phyloP scores from a whole-genome alignment of 1,140 invertebrate species.

The Cherax quadricarinatus region DNA sequence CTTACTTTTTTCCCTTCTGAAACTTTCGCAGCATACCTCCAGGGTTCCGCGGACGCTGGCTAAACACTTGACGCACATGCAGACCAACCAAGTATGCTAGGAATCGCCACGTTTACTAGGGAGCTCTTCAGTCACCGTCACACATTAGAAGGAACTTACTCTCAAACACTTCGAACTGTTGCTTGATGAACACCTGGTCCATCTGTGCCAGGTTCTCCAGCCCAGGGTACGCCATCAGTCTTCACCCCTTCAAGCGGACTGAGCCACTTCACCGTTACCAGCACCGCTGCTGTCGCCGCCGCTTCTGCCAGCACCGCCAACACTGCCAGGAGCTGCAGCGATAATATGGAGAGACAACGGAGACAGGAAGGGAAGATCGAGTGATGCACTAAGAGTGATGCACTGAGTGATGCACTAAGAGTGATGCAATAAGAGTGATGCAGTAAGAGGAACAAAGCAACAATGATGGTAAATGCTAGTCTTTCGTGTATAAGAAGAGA shows the following conservation, averaged over 20 bases:
- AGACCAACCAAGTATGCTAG: too few species aligned
- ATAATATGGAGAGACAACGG: background rate
- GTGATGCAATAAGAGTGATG: too few species aligned
- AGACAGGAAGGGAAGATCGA: background rate
- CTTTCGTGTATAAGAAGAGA: too few species aligned
- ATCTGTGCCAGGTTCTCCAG: constrained; percentile 79
- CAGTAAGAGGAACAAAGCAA: too few species aligned
- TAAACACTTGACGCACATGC: too few species aligned
- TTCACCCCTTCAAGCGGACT: background rate
- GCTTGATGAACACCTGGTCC: constrained; percentile 79
- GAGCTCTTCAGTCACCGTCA: background rate
- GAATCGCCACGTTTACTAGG: too few species aligned
- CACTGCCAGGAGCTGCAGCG: background rate
- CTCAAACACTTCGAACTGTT: constrained; percentile 79
- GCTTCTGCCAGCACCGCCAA: too few species aligned
- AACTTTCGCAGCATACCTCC: too few species aligned
- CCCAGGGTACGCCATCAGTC: constrained; percentile 76
- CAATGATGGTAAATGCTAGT: background rate
- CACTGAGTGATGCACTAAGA: background rate
- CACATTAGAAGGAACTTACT: constrained; percentile 2
- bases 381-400: too few species aligned
- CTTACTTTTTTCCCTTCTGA: too few species aligned
- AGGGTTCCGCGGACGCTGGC: too few species aligned
- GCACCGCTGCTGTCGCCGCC: background rate
- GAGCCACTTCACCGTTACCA: background rate